Evolutionary conservation across 92 coral and sea anemone species (phyloP), one percentile per base, ranked within the genome.

Genomic region (Hydrozoanthus gracilis): DNA sequence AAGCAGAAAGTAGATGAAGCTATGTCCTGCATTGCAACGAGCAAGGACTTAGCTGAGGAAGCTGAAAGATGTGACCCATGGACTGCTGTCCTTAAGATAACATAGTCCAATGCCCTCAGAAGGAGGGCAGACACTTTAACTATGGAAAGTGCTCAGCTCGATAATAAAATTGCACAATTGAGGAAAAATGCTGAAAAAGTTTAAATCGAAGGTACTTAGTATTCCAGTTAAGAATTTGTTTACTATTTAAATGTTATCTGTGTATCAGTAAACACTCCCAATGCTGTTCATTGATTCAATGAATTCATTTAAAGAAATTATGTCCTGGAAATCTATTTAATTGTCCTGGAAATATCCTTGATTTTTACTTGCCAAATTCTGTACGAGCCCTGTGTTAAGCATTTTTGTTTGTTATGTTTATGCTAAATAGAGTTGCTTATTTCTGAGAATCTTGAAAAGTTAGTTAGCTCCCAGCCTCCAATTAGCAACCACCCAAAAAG

Each of bases 1-100:
- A 69, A 69, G 73, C 73, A 69, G 47, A 69, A 69, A 69, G 76
- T 71, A 52, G 76, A 71, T 9, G 76, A 71, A 50, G 76, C 76
- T 3, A 71, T 27, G 44, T 71, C 76, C 11, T 71, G 49, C 76
- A 75, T 75, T n/a, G 44, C 62, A n/a, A 75, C 79, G 6, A 75
- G 79, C 79, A 60, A 60, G 67, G 67, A 60, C 67, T 52, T 52
- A 52, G 58, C 58, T 52, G 58, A 52, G 58, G 58, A 52, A 52
- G 58, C 58, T 52, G 58, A 52, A 52, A 52, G 58, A 52, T 52
- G 58, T 11, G 58, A 52, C 58, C 58, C 58, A 52, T 5, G 58
- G 58, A 52, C 58, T 52, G 58, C 58, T 52, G 58, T 52, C 11
- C 58, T 52, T 52, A 52, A 52, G 58, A 52, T 52, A 52, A 52